A percentile compares a stretch with the other conserved stretches of the same genome.
phyloP scores from a whole-genome alignment of 2,797 vertebrate genomes.

The Mus spretus region DNA sequence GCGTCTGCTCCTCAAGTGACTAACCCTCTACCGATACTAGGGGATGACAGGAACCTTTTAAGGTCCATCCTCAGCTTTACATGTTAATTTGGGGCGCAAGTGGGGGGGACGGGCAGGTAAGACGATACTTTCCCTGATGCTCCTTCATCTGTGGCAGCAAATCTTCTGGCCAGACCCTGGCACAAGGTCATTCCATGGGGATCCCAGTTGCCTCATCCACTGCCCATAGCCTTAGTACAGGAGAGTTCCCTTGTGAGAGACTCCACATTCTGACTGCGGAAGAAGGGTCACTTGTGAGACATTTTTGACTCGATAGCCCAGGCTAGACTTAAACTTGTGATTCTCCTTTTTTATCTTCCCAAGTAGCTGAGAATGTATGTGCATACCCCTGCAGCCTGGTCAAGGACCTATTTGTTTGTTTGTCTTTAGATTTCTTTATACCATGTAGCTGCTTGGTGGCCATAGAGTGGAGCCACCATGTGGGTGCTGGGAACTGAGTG shows the following conservation, averaged over 20 bases:
- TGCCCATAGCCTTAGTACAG: conserved; percentile 21
- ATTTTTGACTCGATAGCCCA: neutral
- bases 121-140: conserved; percentile 13
- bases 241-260: neutral
- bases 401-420: neutral
- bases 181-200: neutral
- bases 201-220: neutral
- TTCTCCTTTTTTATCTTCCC: neutral
- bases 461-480: neutral
- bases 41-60: neutral
- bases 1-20: neutral
- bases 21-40: neutral
- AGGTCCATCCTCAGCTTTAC: neutral
- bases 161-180: conserved; percentile 15
- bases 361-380: neutral
- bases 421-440: neutral
- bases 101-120: neutral
- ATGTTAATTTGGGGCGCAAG: neutral
- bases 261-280: neutral
- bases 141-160: conserved; percentile 9
- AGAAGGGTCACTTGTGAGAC: neutral
- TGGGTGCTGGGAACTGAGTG: neutral
- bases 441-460: neutral
- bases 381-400: neutral
- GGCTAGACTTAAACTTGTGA: neutral